phyloP scores from a whole-genome alignment of 2,113 vertebrate genomes.

The Upupa epops region DNA sequence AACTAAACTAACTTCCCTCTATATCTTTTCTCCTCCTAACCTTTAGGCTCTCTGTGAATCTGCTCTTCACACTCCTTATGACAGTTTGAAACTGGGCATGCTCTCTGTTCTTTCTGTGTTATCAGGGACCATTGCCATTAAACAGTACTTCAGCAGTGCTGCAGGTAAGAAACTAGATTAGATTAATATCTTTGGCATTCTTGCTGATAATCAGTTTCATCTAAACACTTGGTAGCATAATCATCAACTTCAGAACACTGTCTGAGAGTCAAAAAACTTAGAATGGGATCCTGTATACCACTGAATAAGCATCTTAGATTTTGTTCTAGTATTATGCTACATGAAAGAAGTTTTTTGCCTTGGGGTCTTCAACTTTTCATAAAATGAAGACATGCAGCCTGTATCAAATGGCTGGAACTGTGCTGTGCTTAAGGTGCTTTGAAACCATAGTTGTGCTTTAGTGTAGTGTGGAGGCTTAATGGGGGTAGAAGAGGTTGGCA shows the following conservation, averaged over 20 bases:
- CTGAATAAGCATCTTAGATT: not conserved
- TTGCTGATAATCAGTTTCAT: not conserved
- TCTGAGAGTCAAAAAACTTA: not conserved
- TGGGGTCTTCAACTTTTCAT: not conserved
- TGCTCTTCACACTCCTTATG: slow-evolving; percentile 90
- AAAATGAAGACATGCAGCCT: not conserved
- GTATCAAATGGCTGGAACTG: not conserved
- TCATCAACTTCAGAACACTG: not conserved
- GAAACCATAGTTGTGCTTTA: not conserved
- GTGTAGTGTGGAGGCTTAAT: not conserved
- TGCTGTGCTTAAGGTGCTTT: not conserved
- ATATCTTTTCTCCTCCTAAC: not conserved
- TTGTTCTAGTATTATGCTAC: not conserved
- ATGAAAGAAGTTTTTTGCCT: not conserved
- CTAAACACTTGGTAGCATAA: not conserved
- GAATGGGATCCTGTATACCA: not conserved
- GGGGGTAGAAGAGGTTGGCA: not conserved
- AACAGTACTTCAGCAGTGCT: slow-evolving; percentile 86
- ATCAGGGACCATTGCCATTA: slow-evolving; percentile 92
- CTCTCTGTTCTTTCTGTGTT: slow-evolving; percentile 89
- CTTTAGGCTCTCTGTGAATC: slow-evolving; percentile 91
- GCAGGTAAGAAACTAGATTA: slow-evolving; percentile 77
- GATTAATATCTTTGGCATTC: not conserved
- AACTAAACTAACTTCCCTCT: not conserved
- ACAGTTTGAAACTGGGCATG: slow-evolving; percentile 95